These are phyloP conservation scores for Diplazon laetatorius DNA, from an alignment of 2,888 invertebrate genomes.

Conservation along the genomic window DNA sequence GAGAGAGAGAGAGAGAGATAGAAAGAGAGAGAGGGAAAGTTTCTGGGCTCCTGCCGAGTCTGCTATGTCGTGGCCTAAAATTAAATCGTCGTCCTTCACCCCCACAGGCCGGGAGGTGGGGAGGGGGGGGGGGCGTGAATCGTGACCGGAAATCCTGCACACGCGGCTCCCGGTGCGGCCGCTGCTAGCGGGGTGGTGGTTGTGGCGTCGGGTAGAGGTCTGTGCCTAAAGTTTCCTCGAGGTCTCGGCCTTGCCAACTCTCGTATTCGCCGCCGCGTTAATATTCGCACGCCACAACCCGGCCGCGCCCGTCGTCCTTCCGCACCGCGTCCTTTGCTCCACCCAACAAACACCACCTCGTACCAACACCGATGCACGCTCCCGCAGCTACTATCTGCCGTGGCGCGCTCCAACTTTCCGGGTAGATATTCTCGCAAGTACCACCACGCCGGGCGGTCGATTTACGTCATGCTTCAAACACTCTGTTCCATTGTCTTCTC, in stretches of 20 bases:
- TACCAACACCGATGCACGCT: slow-evolving; percentile 21
- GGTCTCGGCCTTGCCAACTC: slow-evolving; percentile 63
- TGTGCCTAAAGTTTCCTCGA: slow-evolving; percentile 56
- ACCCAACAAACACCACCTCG: slow-evolving; percentile 26
- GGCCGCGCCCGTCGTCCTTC: slow-evolving; percentile 57
- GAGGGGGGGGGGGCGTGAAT: slow-evolving; percentile 53
- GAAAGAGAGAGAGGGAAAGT: slow-evolving; percentile 13
- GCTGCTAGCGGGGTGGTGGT: slow-evolving; percentile 29
- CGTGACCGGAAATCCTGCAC: slow-evolving; percentile 65
- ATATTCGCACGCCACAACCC: slow-evolving; percentile 63
- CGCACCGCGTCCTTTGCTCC: slow-evolving; percentile 45
- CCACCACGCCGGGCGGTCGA: neutral
- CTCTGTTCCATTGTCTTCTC: slow-evolving; percentile 24
- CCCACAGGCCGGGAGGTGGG: slow-evolving; percentile 38
- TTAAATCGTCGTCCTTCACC: slow-evolving; percentile 62
- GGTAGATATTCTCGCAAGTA: slow-evolving; percentile 1
- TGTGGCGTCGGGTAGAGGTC: slow-evolving; percentile 49
- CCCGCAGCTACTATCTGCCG: slow-evolving; percentile 21
- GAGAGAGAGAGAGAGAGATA: no score
- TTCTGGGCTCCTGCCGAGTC: slow-evolving; percentile 44
- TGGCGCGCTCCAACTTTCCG: slow-evolving; percentile 34
- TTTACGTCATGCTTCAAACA: slow-evolving; percentile 19
- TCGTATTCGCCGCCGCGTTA: slow-evolving; percentile 63
- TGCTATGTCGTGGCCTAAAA: slow-evolving; percentile 54
- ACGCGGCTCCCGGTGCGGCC: slow-evolving; percentile 50